Evolutionary conservation across 1,140 invertebrate genomes (phyloP).

Genomic region (Bombus fervidus): DNA sequence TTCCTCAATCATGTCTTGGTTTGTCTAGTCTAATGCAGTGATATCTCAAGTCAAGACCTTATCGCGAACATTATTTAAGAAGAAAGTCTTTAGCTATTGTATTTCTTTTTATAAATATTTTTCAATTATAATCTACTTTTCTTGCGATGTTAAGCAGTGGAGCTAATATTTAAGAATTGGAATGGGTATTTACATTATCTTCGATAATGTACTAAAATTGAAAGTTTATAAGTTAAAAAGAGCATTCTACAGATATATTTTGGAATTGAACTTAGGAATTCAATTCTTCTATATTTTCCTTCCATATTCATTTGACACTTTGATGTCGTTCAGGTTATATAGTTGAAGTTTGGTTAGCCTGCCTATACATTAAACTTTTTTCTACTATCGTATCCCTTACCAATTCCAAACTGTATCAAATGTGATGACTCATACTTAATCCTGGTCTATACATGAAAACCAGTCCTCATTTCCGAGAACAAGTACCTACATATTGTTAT

Average conservation of each 20-base stretch:
- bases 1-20: background rate
- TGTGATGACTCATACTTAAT: background rate
- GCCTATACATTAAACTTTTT: background rate
- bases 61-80: background rate
- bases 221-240: too few relatives aligned
- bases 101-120: background rate
- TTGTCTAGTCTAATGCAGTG: background rate
- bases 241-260: background rate
- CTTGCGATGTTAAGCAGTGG: background rate
- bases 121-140: background rate
- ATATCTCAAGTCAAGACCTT: background rate
- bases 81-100: background rate
- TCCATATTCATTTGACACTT: background rate
- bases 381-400: background rate
- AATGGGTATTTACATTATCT: too few relatives aligned
- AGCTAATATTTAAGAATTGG: too few relatives aligned
- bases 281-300: background rate
- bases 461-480: background rate
- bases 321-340: background rate
- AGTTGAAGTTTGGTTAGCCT: background rate
- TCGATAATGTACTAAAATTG: too few relatives aligned
- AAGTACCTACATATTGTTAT: background rate
- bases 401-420: background rate
- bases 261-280: background rate
- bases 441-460: background rate